Conservation (phyloP, 2,797 vertebrate genomes). For the Melanogrammus aeglefinus region DNA sequence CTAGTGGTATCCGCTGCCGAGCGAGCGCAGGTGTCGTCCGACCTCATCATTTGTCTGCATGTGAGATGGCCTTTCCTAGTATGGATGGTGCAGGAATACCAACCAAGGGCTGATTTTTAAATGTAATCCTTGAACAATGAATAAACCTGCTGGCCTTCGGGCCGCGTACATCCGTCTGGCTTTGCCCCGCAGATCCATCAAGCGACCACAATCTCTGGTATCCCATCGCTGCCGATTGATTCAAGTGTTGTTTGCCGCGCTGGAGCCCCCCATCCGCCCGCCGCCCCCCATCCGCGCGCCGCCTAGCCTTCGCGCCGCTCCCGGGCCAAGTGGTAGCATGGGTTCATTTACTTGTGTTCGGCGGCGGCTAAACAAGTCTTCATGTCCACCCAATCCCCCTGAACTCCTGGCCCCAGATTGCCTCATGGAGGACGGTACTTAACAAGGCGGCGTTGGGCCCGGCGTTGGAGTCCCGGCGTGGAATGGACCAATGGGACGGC, state of each 20-base stretch:
- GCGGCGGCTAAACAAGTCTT: constrained; percentile 59
- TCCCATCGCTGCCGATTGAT: constrained; percentile 59
- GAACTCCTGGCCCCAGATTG: constrained; percentile 26
- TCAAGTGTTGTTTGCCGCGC: constrained; percentile 53
- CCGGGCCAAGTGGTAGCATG: constrained; percentile 42
- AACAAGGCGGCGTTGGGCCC: constrained; percentile 17
- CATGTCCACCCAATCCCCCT: constrained; percentile 25
- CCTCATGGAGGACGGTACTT: constrained; percentile 25
- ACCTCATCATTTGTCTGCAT: constrained; percentile 63
- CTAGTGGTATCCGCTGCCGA: constrained; percentile 54
- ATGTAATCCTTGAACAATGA: constrained; percentile 74
- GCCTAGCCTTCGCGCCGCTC: constrained; percentile 36
- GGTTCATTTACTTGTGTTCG: constrained; percentile 65
- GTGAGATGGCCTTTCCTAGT: constrained; percentile 56
- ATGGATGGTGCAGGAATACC: constrained; percentile 72
- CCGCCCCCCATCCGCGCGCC: constrained; percentile 11
- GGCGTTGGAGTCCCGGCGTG: not conserved
- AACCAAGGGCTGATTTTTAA: constrained; percentile 73
- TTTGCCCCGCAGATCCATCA: constrained; percentile 67
- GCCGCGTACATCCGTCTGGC: constrained; percentile 59
- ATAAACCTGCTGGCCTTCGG: constrained; percentile 71
- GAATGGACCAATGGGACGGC: constrained; percentile 5
- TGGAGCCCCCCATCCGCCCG: constrained; percentile 16
- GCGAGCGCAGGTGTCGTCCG: constrained; percentile 50
- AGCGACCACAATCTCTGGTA: constrained; percentile 55